Conservation (phyloP, 2,888 invertebrate species). For the Ashinkailepas kermadecensis region DNA sequence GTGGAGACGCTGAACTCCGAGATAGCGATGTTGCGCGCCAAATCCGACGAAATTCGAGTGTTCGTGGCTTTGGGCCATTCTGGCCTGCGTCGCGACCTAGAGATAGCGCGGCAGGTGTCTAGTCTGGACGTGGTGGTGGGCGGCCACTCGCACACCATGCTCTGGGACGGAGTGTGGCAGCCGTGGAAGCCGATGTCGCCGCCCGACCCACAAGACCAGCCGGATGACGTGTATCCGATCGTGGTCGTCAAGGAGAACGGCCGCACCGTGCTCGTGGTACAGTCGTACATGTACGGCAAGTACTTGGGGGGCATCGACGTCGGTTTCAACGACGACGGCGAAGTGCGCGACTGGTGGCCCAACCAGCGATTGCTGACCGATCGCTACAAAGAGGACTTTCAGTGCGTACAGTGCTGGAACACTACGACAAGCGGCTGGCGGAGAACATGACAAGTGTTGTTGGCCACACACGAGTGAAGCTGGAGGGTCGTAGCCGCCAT, state of each 20-base stretch:
- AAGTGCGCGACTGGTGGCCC: slow-evolving; percentile 7
- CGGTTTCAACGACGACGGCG: neutral
- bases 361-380: neutral
- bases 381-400: neutral
- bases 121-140: neutral
- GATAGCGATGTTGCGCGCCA: neutral
- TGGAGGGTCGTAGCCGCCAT: neutral
- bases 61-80: neutral
- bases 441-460: neutral
- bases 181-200: neutral
- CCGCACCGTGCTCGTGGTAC: neutral
- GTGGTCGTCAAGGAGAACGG: neutral
- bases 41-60: neutral
- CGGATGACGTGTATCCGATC: neutral
- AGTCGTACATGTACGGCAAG: neutral
- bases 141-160: neutral
- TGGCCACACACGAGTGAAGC: neutral
- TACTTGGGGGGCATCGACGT: neutral
- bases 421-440: neutral
- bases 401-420: neutral
- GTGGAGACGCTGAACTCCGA: neutral
- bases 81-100: neutral
- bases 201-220: neutral
- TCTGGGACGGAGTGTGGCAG: neutral
- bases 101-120: neutral